Evolutionary conservation across 2,797 vertebrate genomes (phyloP).

Genomic region (Chrosomus eos): DNA sequence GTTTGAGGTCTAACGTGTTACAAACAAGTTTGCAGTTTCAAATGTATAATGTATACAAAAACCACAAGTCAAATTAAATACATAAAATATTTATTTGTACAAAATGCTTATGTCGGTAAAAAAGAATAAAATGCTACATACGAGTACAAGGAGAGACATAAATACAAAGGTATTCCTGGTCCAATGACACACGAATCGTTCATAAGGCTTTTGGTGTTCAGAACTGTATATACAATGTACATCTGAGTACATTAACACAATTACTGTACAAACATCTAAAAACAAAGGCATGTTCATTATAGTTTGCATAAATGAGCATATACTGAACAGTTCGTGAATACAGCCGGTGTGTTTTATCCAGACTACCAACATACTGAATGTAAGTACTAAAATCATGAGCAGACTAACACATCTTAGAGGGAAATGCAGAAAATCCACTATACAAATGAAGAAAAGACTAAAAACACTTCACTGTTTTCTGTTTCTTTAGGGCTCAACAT

Average conservation of each 20-base stretch:
- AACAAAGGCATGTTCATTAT: constrained; percentile 49
- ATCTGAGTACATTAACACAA: constrained; percentile 55
- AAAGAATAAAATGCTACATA: constrained; percentile 82
- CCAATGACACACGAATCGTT: constrained; percentile 63
- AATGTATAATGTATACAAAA: neutral
- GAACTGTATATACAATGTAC: constrained; percentile 71
- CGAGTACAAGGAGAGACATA: constrained; percentile 74
- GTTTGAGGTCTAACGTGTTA: no score
- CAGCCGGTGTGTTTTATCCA: constrained; percentile 18
- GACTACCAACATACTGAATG: constrained; percentile 30
- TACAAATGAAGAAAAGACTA: neutral
- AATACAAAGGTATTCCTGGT: constrained; percentile 63
- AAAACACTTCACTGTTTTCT: neutral
- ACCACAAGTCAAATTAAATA: constrained; percentile 68
- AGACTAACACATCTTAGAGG: neutral
- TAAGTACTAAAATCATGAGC: neutral
- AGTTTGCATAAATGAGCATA: constrained; percentile 65
- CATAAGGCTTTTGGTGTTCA: constrained; percentile 82
- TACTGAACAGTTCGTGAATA: constrained; percentile 36
- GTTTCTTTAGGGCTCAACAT: neutral
- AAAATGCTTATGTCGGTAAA: constrained; percentile 79
- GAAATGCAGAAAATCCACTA: neutral
- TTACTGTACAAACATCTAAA: constrained; percentile 51
- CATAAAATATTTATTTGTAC: constrained; percentile 86
- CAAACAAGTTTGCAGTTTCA: no score